Percentiles rank a stretch among this genome's conserved stretches.
Conservation (phyloP, 2,113 vertebrate species). For the Apodemus sylvaticus region DNA sequence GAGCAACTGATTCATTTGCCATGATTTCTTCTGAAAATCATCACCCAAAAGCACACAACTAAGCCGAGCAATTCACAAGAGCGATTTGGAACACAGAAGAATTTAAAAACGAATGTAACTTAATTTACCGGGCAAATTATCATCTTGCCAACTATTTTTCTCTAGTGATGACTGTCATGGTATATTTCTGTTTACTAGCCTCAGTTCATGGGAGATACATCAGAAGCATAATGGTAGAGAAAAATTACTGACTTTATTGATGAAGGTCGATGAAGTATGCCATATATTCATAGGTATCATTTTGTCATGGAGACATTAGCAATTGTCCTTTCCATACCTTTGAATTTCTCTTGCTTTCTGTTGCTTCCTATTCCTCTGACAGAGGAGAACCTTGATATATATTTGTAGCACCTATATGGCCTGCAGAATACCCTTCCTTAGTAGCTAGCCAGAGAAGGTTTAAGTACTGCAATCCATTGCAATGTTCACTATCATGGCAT, state of each 20-base stretch:
- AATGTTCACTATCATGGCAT: not conserved
- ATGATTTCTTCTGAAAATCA: not conserved
- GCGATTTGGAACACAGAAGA: not conserved
- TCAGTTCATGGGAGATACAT: not conserved
- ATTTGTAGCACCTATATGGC: not conserved
- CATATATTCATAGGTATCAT: not conserved
- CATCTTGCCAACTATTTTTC: not conserved
- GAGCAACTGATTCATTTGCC: not conserved
- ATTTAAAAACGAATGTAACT: not conserved
- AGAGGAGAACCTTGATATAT: not conserved
- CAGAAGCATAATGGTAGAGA: not conserved
- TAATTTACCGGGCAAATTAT: not conserved
- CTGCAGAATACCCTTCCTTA: not conserved
- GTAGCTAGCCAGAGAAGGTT: not conserved
- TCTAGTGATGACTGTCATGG: not conserved
- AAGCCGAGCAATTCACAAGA: not conserved
- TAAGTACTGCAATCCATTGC: not conserved
- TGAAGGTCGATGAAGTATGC: not conserved
- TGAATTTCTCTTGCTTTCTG: not conserved
- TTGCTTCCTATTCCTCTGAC: not conserved
- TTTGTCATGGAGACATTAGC: too few relatives aligned
- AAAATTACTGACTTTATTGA: not conserved
- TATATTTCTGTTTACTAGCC: conserved; percentile 19
- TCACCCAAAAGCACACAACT: not conserved
- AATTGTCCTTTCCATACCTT: not conserved